Percentiles rank a stretch among this genome's conserved stretches.
Conservation (phyloP, 2,113 vertebrate genomes). For the Bucco capensis region DNA sequence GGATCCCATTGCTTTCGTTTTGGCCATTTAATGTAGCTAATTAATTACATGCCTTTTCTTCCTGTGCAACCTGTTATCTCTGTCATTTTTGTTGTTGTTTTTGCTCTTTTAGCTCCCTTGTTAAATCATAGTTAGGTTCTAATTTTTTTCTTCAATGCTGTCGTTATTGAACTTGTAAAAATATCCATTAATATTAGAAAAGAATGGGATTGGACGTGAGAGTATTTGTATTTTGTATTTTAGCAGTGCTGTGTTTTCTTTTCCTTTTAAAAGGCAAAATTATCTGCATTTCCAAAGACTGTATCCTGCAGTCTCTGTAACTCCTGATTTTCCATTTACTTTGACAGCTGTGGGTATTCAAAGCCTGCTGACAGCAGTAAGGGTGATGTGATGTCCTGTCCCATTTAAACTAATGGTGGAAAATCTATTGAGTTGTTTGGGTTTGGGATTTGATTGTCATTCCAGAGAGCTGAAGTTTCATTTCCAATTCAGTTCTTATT, state of each 20-base stretch:
- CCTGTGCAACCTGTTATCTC: slow-evolving; percentile 40
- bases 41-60: slow-evolving; percentile 42
- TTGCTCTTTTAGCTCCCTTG: neutral
- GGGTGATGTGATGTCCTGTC: neutral
- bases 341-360: neutral
- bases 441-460: neutral
- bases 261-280: slow-evolving; percentile 18
- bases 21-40: slow-evolving; percentile 17
- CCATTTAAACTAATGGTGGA: neutral
- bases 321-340: slow-evolving; percentile 7
- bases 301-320: neutral
- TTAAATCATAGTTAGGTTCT: neutral
- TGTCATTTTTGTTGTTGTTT: slow-evolving; percentile 52
- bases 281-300: neutral
- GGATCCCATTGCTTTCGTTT: neutral
- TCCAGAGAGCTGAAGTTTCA: neutral
- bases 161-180: neutral
- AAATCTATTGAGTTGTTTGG: neutral
- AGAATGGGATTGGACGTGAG: neutral
- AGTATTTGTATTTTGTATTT: slow-evolving; percentile 13
- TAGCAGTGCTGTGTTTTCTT: slow-evolving; percentile 8
- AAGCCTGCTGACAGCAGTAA: neutral
- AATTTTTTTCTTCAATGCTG: neutral
- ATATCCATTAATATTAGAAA: neutral
- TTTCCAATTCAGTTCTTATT: neutral